A percentile compares a stretch with the other conserved stretches of the same genome.
These are phyloP conservation scores for Belonocnema kinseyi DNA, from an alignment of 1,140 invertebrate species.

Conservation along the genomic window DNA sequence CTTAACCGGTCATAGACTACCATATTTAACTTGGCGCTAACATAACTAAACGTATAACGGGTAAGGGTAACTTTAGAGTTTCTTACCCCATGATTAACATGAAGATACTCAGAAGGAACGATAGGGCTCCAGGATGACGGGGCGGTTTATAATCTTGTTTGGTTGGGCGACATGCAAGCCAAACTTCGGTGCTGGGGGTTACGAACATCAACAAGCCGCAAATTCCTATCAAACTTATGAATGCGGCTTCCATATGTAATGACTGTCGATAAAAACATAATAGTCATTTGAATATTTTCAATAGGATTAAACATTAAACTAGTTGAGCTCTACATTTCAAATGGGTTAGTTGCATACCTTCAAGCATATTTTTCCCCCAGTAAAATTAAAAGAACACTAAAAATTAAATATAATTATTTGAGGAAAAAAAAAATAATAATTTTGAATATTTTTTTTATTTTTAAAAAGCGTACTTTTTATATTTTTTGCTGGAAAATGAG, in stretches of 20 bases:
- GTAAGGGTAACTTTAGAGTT: slow-evolving; percentile 30
- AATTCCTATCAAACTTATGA: slow-evolving; percentile 60
- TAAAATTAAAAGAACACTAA: too few relatives aligned
- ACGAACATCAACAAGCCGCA: slow-evolving; percentile 68
- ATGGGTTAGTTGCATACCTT: too few relatives aligned
- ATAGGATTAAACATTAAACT: slow-evolving; percentile 37
- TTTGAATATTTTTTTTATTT: too few relatives aligned
- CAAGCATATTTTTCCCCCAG: too few relatives aligned
- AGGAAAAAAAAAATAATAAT: too few relatives aligned
- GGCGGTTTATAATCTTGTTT: slow-evolving; percentile 64
- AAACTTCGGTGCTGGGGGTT: slow-evolving; percentile 69
- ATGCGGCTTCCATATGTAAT: slow-evolving; percentile 63
- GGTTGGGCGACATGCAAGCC: slow-evolving; percentile 69
- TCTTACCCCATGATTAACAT: slow-evolving; percentile 66
- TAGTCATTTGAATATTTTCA: neutral
- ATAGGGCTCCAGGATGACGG: slow-evolving; percentile 59
- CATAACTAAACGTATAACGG: neutral
- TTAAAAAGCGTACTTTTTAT: too few relatives aligned
- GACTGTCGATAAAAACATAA: slow-evolving; percentile 54
- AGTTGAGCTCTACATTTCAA: slow-evolving; percentile 5
- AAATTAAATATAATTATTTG: too few relatives aligned
- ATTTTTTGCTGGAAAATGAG: too few relatives aligned
- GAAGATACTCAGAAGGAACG: slow-evolving; percentile 62
- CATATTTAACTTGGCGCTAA: neutral
- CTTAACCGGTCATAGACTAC: slow-evolving; percentile 5